Evolutionary conservation across 2,797 vertebrate genomes (phyloP).

Genomic region (Acipenser transmontanus): DNA sequence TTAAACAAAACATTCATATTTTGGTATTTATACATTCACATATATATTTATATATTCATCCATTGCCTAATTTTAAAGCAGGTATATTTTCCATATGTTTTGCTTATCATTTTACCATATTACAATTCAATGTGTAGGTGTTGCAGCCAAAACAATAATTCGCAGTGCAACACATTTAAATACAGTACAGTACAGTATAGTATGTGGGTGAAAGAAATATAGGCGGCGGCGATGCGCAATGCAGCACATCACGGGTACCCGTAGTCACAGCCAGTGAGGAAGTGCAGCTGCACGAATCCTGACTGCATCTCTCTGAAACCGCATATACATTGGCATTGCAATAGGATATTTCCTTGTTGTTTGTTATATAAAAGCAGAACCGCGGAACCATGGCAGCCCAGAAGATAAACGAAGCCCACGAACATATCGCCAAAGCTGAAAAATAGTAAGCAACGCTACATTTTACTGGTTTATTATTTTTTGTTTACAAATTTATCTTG

Average conservation of each 20-base stretch:
- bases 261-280: background rate
- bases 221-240: background rate
- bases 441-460: conserved; percentile 72
- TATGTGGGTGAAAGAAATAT: background rate
- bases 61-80: too few relatives aligned
- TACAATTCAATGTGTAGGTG: too few relatives aligned
- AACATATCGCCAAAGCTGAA: conserved; percentile 90
- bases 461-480: background rate
- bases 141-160: too few relatives aligned
- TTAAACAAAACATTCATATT: too few relatives aligned
- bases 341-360: background rate
- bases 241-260: background rate
- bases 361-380: background rate
- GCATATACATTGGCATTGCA: background rate
- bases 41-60: too few relatives aligned
- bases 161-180: too few relatives aligned
- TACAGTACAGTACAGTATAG: too few relatives aligned
- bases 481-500: background rate
- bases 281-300: background rate
- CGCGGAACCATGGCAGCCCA: conserved; percentile 77
- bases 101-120: too few relatives aligned
- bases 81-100: too few relatives aligned
- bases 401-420: conserved; percentile 94
- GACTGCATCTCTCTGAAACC: background rate
- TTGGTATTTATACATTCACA: too few relatives aligned